Evolutionary conservation across 2,888 invertebrate genomes (phyloP), one percentile per base, ranked within the genome.

Genomic region (Mimachlamys varia): DNA sequence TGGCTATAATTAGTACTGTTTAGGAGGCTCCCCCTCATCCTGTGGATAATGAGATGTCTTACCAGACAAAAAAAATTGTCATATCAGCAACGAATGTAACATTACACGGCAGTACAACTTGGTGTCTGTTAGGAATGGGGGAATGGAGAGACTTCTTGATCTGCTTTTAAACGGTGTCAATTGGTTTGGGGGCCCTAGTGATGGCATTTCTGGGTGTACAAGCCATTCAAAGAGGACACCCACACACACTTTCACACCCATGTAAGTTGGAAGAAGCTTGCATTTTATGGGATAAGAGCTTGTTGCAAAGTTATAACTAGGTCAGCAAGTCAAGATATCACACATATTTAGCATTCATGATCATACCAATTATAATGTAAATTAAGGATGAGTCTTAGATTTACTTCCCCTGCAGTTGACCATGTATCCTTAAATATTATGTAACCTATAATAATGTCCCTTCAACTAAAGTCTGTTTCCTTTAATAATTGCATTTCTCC

Each of bases 171-270:
- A 76, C 0, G 27, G 76, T 27, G 76, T 76, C 76, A 76, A 76
- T 76, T 76, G 33, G 33, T 33, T 76, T 33, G 76, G 76, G 17
- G 76, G 4, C 33, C 22, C n/a, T n/a, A n/a, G 7, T 33, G 22
- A 7, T n/a, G 22, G 58, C 58, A 58, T 53, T 53, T 53, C 17
- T n/a, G n/a, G 53, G 12, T 12, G 53, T 53, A 58, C 22, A 58
- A 22, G 58, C 58, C 22, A 58, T 58, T 58, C 7, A 27, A 27
- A n/a, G 62, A 2, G 17, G 76, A 76, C 76, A 5, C 76, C 33
- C 76, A 76, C 76, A 76, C 13, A 76, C 58, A 27, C 27, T 76
- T 76, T 27, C 76, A 76, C 76, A 76, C 76, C 76, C 76, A 33
- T 27, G 2, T 2, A 76, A 76, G 33, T 33, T 76, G 27, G 76